A percentile compares a stretch with the other conserved stretches of the same genome.
Evolutionary conservation across 2,888 invertebrate genomes (phyloP).

Genomic region (Muschampia plurimacula): DNA sequence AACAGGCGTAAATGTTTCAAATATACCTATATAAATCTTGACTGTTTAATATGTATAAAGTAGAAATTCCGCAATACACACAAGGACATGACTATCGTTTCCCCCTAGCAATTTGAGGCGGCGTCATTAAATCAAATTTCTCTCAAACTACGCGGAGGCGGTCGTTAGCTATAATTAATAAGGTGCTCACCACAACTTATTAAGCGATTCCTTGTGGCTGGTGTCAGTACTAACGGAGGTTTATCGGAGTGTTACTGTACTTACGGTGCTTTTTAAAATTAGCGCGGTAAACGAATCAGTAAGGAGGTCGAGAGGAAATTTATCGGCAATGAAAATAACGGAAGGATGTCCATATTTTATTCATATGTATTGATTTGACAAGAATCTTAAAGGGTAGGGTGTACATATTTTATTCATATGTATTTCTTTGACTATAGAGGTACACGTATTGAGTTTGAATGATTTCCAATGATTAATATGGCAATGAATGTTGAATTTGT

Average conservation of each 20-base stretch:
- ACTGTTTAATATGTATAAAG: not conserved
- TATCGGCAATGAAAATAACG: no score
- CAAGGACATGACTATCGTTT: not conserved
- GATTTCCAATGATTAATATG: no score
- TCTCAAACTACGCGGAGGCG: conserved; percentile 6
- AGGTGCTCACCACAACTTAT: conserved; percentile 13
- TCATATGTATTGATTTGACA: no score
- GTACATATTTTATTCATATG: no score
- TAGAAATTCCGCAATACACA: not conserved
- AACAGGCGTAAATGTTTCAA: no score
- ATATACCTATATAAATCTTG: no score
- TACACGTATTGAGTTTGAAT: no score
- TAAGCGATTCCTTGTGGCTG: conserved; percentile 7
- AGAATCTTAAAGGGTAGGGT: no score
- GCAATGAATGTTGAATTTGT: no score
- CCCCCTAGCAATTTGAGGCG: conserved; percentile 11
- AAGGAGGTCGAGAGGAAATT: no score
- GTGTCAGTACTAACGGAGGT: not conserved
- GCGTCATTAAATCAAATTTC: conserved; percentile 12
- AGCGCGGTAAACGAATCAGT: not conserved
- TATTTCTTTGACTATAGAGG: no score
- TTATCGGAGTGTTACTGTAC: not conserved
- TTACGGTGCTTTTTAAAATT: not conserved
- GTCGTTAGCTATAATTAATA: conserved; percentile 13
- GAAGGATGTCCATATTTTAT: no score